Evolutionary conservation across 2,113 vertebrate genomes (phyloP), one percentile per base, ranked within the genome.

Genomic region (Emydura subglobosa): DNA sequence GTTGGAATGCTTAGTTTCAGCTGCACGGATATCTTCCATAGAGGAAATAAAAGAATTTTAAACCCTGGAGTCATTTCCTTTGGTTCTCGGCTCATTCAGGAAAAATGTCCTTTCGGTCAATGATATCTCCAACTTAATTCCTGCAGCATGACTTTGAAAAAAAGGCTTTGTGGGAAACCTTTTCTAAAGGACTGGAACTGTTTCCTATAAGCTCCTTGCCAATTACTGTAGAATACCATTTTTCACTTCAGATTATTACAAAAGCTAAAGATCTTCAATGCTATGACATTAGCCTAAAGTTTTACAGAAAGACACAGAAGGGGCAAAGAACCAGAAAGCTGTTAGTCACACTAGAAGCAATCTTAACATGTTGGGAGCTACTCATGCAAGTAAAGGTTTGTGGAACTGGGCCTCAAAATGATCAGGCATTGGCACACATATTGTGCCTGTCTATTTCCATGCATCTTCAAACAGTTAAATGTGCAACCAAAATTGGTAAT

Each of bases 41-140:
- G 97, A 98, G 98, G 98, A 99, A 99, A 98, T 98, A 97, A 98
- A 98, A 98, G 98, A 98, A 98, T 98, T 99, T 98, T 97, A 98
- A 99, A 98, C 97, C 97, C 54, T 89, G 76, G 98, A 99, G 98
- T 99, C 98, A 99, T 99, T 99, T 99, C 99, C 99, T 98, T 97
- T 98, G 96, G 98, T 98, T 98, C 97, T 92, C 95, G 51, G 98
- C 97, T 98, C 96, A 98, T 98, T 98, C 96, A 98, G 97, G 95
- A 98, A 98, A 98, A 98, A 98, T 98, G 95, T 98, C 97, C 97
- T 98, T 98, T 98, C 47, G 97, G 98, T 98, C 98, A 98, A 97
- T 96, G 98, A 98, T 98, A 98, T 97, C 98, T 98, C 97, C 97
- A 95, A 98, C 97, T 98, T 98, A 98, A 99, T 98, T 98, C 98